Base-by-base conservation (phyloP, 2,113 vertebrate genomes). In the Trinectes maculatus region DNA sequence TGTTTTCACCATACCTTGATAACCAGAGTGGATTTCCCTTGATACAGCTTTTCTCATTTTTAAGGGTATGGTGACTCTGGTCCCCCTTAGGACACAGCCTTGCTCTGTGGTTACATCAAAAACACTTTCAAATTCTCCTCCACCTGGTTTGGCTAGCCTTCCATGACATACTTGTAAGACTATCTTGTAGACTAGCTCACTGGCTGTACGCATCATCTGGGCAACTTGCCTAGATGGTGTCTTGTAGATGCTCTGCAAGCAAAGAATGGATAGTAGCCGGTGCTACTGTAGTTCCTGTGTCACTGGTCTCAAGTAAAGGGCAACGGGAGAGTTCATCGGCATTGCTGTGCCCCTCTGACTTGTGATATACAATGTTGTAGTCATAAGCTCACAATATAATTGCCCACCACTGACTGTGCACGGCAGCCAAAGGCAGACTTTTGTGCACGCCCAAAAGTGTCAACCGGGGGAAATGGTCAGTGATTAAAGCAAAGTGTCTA, bases 311-410 rank as follows among this genome's bases (percentile, higher is more conserved):
- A 1, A 46, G 67, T 3, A 74, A 8, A 1, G 62, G 61, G 5
- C 44, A 53, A 2, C 47, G 12, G 0, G 55, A 67, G 0, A 74
- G 52, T 19, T 54, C 71, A 29, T 66, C 61, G 5, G 54, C 53
- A 13, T 57, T 68, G 10, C 43, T 29, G 53, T 68, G 65, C 1
- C 48, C 15, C 3, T 26, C 39, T 24, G 63, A 34, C 13, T 44
- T 46, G 3, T 19, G 2, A 11, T 33, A 51, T 1, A 42, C 55
- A 69, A 69, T 47, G 13, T 66, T 4, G 16, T 67, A 74, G 16
- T 67, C 39, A 47, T 74, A 60, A 0, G 47, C 71, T 40, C 47
- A 53, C 15, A 66, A 5, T 8, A 54, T 39, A n/a, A 53, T 46
- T n/a, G 36, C 46, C 54, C 37, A 59, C 13, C 18, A 2, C 6